Conservation (phyloP, 2,888 invertebrate genomes). For the Stegana nigrithorax region DNA sequence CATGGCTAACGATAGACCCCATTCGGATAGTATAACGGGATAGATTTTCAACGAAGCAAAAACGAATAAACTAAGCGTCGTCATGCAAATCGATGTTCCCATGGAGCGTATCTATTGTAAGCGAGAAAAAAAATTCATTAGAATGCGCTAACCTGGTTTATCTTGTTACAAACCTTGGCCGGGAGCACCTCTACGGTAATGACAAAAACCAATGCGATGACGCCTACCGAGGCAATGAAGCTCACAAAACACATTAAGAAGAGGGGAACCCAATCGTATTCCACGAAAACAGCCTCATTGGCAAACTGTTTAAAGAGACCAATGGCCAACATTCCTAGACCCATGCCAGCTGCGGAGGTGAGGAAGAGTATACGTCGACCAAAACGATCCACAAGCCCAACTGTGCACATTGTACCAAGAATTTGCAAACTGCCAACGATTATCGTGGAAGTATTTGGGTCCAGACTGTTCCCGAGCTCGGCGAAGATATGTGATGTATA, state of each 20-base stretch:
- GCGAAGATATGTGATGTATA: slow-evolving; percentile 59
- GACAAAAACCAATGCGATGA: slow-evolving; percentile 53
- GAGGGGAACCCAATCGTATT: slow-evolving; percentile 52
- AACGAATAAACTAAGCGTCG: slow-evolving; percentile 48
- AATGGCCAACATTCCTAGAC: slow-evolving; percentile 45
- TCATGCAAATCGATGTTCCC: slow-evolving; percentile 54
- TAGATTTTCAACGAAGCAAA: slow-evolving; percentile 58
- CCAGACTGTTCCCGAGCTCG: slow-evolving; percentile 45
- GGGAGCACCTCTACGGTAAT: slow-evolving; percentile 59
- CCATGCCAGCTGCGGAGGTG: slow-evolving; percentile 49
- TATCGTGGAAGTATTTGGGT: slow-evolving; percentile 55
- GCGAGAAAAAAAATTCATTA: background rate
- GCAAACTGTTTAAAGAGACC: slow-evolving; percentile 46
- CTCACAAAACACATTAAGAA: slow-evolving; percentile 51
- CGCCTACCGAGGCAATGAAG: slow-evolving; percentile 50
- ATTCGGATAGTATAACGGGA: slow-evolving; percentile 49
- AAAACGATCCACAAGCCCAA: slow-evolving; percentile 48
- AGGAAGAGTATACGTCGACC: slow-evolving; percentile 54
- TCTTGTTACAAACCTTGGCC: slow-evolving; percentile 47
- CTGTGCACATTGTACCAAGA: slow-evolving; percentile 47
- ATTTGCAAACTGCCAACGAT: slow-evolving; percentile 54
- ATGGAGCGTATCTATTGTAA: slow-evolving; percentile 54
- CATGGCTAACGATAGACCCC: slow-evolving; percentile 54
- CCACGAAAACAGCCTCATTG: slow-evolving; percentile 34
- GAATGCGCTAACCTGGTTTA: background rate